Conservation (phyloP, 1,140 invertebrate genomes). For the Homalodisca vitripennis region DNA sequence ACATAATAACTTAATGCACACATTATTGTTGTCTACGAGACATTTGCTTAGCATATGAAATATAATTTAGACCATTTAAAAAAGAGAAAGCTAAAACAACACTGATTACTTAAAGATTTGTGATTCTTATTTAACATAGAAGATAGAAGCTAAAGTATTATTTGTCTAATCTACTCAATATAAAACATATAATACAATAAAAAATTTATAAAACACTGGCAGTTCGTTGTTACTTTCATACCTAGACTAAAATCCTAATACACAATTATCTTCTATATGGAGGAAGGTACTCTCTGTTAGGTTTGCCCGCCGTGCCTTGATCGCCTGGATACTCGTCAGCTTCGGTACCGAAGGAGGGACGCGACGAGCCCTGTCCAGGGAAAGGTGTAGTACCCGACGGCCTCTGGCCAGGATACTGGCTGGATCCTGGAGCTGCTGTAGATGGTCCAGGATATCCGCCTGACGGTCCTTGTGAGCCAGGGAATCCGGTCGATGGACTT, state of each 20-base stretch:
- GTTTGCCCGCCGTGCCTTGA: conserved; percentile 29
- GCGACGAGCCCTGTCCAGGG: conserved; percentile 31
- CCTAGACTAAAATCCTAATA: background rate
- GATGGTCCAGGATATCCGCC: conserved; percentile 34
- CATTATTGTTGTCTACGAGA: background rate
- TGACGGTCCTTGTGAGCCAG: conserved; percentile 42
- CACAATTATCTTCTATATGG: conserved; percentile 35
- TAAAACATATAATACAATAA: conserved; percentile 11
- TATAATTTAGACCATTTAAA: too few species aligned
- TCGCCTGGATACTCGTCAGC: conserved; percentile 23
- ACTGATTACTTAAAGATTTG: too few species aligned
- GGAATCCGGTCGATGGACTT: conserved; percentile 33
- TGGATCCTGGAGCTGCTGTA: conserved; percentile 23
- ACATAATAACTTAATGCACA: conserved; percentile 22
- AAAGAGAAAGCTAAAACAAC: too few species aligned
- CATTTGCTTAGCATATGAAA: too few species aligned
- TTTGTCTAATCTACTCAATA: conserved; percentile 1
- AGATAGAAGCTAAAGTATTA: too few species aligned
- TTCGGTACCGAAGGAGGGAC: conserved; percentile 20
- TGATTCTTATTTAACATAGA: too few species aligned
- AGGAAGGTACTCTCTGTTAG: conserved; percentile 41
- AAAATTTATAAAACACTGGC: conserved; percentile 6
- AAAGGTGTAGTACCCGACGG: conserved; percentile 36
- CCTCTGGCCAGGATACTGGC: conserved; percentile 25
- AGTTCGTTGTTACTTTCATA: background rate